These are phyloP conservation scores for Endomychus coccineus DNA, from an alignment of 2,888 invertebrate genomes.

Conservation along the genomic window DNA sequence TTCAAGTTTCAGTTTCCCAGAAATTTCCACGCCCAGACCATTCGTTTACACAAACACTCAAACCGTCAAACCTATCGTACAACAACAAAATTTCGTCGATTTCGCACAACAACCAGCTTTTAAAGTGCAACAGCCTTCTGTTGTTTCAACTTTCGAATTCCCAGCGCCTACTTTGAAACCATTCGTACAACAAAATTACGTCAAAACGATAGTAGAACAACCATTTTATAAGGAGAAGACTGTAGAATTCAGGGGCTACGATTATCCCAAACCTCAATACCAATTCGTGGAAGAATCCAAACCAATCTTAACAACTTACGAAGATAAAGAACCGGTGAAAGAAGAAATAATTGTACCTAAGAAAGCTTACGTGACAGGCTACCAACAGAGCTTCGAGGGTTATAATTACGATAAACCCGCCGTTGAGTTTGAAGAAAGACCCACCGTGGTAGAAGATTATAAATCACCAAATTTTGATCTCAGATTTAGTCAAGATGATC, in stretches of 20 bases:
- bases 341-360: slow-evolving; percentile 37
- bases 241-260: slow-evolving; percentile 29
- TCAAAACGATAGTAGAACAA: slow-evolving; percentile 7
- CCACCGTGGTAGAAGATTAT: slow-evolving; percentile 19
- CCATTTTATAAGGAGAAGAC: neutral
- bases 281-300: slow-evolving; percentile 40
- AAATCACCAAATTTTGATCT: too few species aligned
- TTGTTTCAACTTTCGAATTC: slow-evolving; percentile 33
- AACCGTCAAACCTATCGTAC: too few species aligned
- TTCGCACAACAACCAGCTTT: too few species aligned
- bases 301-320: slow-evolving; percentile 17
- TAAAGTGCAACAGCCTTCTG: slow-evolving; percentile 19
- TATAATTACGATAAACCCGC: slow-evolving; percentile 14
- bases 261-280: slow-evolving; percentile 32
- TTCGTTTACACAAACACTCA: too few species aligned
- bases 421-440: slow-evolving; percentile 17
- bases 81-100: too few species aligned
- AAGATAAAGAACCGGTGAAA: slow-evolving; percentile 27
- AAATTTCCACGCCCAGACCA: slow-evolving; percentile 12
- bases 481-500: too few species aligned
- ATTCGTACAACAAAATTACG: neutral
- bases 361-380: slow-evolving; percentile 35
- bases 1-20: slow-evolving; percentile 23
- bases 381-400: slow-evolving; percentile 12
- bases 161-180: neutral